These are phyloP conservation scores for Callopanchax toddi DNA, from an alignment of 2,113 vertebrate species.

Conservation along the genomic window DNA sequence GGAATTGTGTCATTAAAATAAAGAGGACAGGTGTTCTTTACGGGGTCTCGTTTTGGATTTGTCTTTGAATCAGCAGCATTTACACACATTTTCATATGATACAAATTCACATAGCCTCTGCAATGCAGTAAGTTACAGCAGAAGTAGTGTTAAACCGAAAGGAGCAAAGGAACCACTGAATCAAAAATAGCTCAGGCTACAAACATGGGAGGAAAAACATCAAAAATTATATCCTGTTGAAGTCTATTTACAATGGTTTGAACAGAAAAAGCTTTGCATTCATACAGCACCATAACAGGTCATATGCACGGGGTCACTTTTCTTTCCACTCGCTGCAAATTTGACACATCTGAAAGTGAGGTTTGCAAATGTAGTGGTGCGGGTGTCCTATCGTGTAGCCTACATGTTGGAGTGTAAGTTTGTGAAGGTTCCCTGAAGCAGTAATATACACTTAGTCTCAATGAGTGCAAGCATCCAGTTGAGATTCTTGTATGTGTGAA, in stretches of 20 bases:
- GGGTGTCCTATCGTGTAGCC: slow-evolving; percentile 36
- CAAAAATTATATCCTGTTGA: slow-evolving; percentile 40
- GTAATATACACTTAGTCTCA: slow-evolving; percentile 29
- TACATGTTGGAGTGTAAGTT: slow-evolving; percentile 40
- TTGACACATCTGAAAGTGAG: slow-evolving; percentile 63
- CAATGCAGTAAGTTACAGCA: slow-evolving; percentile 49
- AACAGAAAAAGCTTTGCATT: slow-evolving; percentile 57
- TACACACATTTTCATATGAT: slow-evolving; percentile 74
- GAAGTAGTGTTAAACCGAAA: slow-evolving; percentile 60
- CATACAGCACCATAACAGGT: slow-evolving; percentile 42
- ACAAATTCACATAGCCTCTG: slow-evolving; percentile 70
- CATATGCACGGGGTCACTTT: slow-evolving; percentile 38
- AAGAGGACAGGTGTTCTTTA: slow-evolving; percentile 55
- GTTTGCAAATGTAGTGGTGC: slow-evolving; percentile 42
- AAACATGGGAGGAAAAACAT: slow-evolving; percentile 41
- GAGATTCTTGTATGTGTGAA: slow-evolving; percentile 12
- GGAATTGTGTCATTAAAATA: slow-evolving; percentile 5
- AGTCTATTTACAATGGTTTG: slow-evolving; percentile 69
- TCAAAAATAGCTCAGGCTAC: slow-evolving; percentile 49
- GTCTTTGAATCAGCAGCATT: slow-evolving; percentile 75
- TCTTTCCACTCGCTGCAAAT: slow-evolving; percentile 47
- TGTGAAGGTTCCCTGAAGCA: slow-evolving; percentile 67
- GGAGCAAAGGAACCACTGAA: slow-evolving; percentile 54
- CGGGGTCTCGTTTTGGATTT: slow-evolving; percentile 62
- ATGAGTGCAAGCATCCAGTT: slow-evolving; percentile 34